Conservation (phyloP, 2,888 invertebrate genomes). For the Ennomos quercinarius region DNA sequence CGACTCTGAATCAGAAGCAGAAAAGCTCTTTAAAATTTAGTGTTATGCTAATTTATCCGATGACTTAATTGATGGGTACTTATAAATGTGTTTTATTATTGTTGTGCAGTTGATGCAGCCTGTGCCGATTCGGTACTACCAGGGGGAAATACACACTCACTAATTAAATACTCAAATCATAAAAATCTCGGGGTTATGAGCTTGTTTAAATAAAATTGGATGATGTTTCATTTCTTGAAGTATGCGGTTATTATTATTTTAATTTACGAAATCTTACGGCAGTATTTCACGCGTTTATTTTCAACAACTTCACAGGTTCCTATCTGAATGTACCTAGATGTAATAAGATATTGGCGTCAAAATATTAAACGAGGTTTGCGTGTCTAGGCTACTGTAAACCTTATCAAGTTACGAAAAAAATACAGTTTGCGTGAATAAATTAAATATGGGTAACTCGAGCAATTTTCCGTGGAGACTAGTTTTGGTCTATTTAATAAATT, state of each 20-base stretch:
- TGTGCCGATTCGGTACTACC: too few species aligned
- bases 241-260: background rate
- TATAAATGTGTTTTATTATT: conserved; percentile 29
- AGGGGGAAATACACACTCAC: background rate
- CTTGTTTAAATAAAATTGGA: too few species aligned
- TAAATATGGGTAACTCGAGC: conserved; percentile 24
- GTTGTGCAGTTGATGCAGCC: too few species aligned
- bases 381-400: conserved; percentile 36
- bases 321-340: conserved; percentile 19
- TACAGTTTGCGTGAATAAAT: conserved; percentile 28
- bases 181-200: too few species aligned
- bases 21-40: conserved; percentile 8
- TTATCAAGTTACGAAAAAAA: conserved; percentile 34
- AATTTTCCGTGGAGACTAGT: conserved; percentile 28
- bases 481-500: conserved; percentile 31
- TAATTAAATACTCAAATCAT: background rate
- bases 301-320: conserved; percentile 9
- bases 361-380: conserved; percentile 26
- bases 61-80: conserved; percentile 40
- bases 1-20: conserved; percentile 16
- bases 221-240: too few species aligned
- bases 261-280: background rate
- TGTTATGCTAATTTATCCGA: conserved; percentile 39
- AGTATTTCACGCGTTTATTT: background rate
- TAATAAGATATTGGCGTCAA: conserved; percentile 40